Evolutionary conservation across 2,888 invertebrate genomes (phyloP).

Genomic region (Melieria picta): DNA sequence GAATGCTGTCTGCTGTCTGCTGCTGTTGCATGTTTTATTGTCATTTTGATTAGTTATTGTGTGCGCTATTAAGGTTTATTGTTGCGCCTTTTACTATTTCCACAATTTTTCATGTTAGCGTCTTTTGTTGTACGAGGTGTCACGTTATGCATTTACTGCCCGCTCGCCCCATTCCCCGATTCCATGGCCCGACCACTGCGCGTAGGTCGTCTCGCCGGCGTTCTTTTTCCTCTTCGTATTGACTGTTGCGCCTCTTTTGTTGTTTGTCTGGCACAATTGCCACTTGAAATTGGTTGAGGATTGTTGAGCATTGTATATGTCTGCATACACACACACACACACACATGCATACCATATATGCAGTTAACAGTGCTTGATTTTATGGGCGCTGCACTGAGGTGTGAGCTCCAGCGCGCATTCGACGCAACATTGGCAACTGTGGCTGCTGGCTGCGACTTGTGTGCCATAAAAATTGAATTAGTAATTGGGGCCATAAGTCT

Average conservation of each 20-base stretch:
- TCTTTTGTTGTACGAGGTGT: slow-evolving; percentile 29
- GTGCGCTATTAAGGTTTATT: slow-evolving; percentile 48
- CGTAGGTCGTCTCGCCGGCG: neutral
- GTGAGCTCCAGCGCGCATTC: slow-evolving; percentile 5
- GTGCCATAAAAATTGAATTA: slow-evolving; percentile 27
- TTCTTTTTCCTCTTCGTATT: slow-evolving; percentile 8
- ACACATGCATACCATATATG: neutral
- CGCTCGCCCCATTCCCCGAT: too few relatives aligned
- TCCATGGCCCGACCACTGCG: too few relatives aligned
- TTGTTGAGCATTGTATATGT: neutral
- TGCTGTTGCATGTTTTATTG: slow-evolving; percentile 59
- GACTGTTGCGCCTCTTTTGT: neutral
- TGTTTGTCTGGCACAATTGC: slow-evolving; percentile 10
- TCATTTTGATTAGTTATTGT: slow-evolving; percentile 59
- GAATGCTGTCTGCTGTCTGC: neutral
- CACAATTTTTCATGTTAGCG: slow-evolving; percentile 32
- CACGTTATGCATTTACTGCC: slow-evolving; percentile 36
- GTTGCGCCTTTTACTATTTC: slow-evolving; percentile 35
- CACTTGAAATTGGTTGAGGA: neutral
- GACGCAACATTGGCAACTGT: slow-evolving; percentile 11
- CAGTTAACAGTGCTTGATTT: slow-evolving; percentile 2
- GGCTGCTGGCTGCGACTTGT: slow-evolving; percentile 13
- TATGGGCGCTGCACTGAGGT: slow-evolving; percentile 24
- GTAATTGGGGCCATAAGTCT: slow-evolving; percentile 27
- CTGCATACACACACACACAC: slow-evolving; percentile 31